Percentiles rank a stretch among this genome's conserved stretches.
phyloP scores from a whole-genome alignment of 2,888 invertebrate species.

The Euphydryas editha region DNA sequence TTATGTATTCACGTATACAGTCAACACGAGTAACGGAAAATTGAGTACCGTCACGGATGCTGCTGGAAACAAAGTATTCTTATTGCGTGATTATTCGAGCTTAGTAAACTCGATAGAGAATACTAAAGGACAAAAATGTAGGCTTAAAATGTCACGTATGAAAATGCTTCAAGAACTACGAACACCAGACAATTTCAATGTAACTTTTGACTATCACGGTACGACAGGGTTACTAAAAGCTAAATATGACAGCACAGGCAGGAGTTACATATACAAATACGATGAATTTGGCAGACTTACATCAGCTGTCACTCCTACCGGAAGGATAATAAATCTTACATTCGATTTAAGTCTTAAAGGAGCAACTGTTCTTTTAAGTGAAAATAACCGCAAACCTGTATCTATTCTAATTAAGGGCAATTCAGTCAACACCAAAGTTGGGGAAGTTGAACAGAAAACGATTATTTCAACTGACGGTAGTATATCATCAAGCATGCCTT shows the following conservation, averaged over 20 bases:
- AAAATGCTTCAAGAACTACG: constrained; percentile 95
- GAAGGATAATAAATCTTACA: constrained; percentile 93
- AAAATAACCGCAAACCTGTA: constrained; percentile 92
- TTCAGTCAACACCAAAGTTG: constrained; percentile 91
- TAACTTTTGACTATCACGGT: constrained; percentile 96
- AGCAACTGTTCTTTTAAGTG: constrained; percentile 92
- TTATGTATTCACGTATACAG: constrained; percentile 97
- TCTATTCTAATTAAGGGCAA: constrained; percentile 95
- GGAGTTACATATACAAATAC: constrained; percentile 96
- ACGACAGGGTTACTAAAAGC: constrained; percentile 94
- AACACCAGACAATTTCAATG: constrained; percentile 96
- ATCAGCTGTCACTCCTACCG: constrained; percentile 97
- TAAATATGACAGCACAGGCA: constrained; percentile 94
- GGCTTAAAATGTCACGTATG: constrained; percentile 95
- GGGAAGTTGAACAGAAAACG: constrained; percentile 92
- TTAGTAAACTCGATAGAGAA: constrained; percentile 97
- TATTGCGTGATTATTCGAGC: constrained; percentile 91
- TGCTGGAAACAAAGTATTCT: constrained; percentile 94
- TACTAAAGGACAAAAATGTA: constrained; percentile 95
- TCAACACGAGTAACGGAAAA: constrained; percentile 98
- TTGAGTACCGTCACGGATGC: constrained; percentile 96
- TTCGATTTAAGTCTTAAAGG: constrained; percentile 96
- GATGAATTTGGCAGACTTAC: constrained; percentile 97
- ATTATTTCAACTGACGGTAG: constrained; percentile 92
- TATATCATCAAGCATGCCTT: constrained; percentile 90